These are phyloP conservation scores for Heliopora coerulea DNA, from an alignment of 92 coral and sea anemone genomes.

Conservation along the genomic window DNA sequence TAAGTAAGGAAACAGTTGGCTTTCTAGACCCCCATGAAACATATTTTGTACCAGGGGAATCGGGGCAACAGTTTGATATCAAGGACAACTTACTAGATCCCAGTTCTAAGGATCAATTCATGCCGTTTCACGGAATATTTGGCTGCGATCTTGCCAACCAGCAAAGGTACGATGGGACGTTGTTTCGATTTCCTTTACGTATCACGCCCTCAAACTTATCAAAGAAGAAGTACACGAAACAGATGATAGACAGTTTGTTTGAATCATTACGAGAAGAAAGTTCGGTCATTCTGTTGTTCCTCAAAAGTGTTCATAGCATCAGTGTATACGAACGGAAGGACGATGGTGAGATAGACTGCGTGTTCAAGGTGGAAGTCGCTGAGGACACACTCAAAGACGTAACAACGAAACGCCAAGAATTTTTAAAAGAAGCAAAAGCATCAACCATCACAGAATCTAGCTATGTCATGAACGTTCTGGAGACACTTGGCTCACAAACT, in stretches of 20 bases:
- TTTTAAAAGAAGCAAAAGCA: not conserved
- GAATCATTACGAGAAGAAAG: constrained; percentile 71
- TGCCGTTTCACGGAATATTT: constrained; percentile 79
- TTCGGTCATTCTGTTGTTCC: constrained; percentile 71
- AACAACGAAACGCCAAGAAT: constrained; percentile 51
- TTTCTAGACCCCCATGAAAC: constrained; percentile 94
- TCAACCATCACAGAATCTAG: not conserved
- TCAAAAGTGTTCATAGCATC: constrained; percentile 70
- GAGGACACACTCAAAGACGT: constrained; percentile 54
- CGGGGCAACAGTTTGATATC: constrained; percentile 80
- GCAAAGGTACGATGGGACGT: constrained; percentile 62
- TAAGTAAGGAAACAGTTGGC: constrained; percentile 75
- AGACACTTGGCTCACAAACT: not conserved
- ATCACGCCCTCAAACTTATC: constrained; percentile 93
- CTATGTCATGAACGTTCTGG: not conserved
- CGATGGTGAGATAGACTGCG: constrained; percentile 43
- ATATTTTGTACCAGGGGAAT: constrained; percentile 78
- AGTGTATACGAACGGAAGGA: constrained; percentile 56
- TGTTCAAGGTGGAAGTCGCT: constrained; percentile 54
- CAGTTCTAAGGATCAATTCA: constrained; percentile 75
- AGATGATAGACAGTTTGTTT: constrained; percentile 51
- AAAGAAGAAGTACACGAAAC: constrained; percentile 71
- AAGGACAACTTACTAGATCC: constrained; percentile 59
- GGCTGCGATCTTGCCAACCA: constrained; percentile 80
- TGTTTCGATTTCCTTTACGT: constrained; percentile 89